A percentile compares a stretch with the other conserved stretches of the same genome.
Evolutionary conservation across 2,797 vertebrate species (phyloP).

Genomic region (Oophaga sylvatica): DNA sequence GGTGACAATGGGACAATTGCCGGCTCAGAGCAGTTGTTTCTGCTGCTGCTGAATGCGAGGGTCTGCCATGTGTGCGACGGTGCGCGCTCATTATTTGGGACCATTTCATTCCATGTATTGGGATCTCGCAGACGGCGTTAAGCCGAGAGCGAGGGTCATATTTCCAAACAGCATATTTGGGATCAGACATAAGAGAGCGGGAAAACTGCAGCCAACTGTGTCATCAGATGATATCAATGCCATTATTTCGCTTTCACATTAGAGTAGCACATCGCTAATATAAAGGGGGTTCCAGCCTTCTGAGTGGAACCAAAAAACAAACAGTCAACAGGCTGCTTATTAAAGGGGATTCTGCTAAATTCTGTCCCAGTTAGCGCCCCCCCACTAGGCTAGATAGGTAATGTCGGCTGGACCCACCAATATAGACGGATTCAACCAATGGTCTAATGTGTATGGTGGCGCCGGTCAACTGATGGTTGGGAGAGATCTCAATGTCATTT

Average conservation of each 20-base stretch:
- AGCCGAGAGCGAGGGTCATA: constrained; percentile 32
- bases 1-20: constrained; percentile 34
- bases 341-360: too few species aligned
- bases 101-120: constrained; percentile 28
- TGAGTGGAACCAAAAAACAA: too few species aligned
- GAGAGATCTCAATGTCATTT: too few species aligned
- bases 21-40: constrained; percentile 49
- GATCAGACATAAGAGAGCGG: constrained; percentile 56
- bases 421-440: too few species aligned
- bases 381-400: too few species aligned
- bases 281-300: not conserved
- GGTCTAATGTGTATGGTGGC: too few species aligned
- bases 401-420: too few species aligned
- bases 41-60: not conserved
- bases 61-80: constrained; percentile 39
- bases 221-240: not conserved
- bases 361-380: too few species aligned
- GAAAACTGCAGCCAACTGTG: constrained; percentile 1
- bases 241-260: not conserved
- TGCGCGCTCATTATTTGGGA: constrained; percentile 39
- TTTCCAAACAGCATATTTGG: constrained; percentile 58
- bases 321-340: too few species aligned
- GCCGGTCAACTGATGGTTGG: too few species aligned
- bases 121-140: constrained; percentile 50
- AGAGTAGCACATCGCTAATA: not conserved